Percentiles rank a stretch among this genome's conserved stretches.
phyloP scores from a whole-genome alignment of 1,140 invertebrate genomes.

The Drosophila mauritiana region DNA sequence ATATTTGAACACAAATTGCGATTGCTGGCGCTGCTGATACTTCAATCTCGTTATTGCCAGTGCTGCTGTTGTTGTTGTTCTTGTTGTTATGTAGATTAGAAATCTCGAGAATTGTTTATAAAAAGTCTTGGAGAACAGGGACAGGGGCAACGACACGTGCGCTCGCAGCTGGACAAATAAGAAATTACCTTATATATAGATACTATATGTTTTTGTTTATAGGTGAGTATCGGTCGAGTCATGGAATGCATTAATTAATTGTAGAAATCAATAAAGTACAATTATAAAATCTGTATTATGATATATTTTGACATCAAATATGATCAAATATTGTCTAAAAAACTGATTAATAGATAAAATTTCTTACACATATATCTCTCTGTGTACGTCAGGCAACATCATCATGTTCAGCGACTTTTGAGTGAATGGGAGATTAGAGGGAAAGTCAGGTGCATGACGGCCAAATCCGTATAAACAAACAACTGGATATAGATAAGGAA shows the following conservation, averaged over 20 bases:
- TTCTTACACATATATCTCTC: background rate
- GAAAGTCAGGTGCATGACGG: background rate
- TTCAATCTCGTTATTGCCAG: slow-evolving; percentile 16
- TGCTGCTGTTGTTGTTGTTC: background rate
- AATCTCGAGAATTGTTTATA: slow-evolving; percentile 62
- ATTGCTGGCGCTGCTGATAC: slow-evolving; percentile 45
- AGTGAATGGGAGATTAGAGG: background rate
- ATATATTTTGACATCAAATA: background rate
- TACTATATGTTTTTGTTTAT: slow-evolving; percentile 7
- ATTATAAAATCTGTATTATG: too few species aligned
- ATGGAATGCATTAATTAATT: slow-evolving; percentile 49
- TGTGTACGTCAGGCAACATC: background rate
- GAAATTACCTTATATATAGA: background rate
- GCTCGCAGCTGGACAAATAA: slow-evolving; percentile 51
- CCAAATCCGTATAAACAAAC: background rate
- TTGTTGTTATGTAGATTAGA: slow-evolving; percentile 58
- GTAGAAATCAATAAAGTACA: background rate
- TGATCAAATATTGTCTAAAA: background rate
- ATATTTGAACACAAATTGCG: slow-evolving; percentile 49
- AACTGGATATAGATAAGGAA: background rate
- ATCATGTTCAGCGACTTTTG: background rate
- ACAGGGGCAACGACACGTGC: slow-evolving; percentile 60
- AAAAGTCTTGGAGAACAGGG: slow-evolving; percentile 16
- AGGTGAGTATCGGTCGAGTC: slow-evolving; percentile 7
- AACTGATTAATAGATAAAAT: background rate